A percentile compares a stretch with the other conserved stretches of the same genome.
Conservation (phyloP, 2,888 invertebrate species). For the Aphrophora alni region DNA sequence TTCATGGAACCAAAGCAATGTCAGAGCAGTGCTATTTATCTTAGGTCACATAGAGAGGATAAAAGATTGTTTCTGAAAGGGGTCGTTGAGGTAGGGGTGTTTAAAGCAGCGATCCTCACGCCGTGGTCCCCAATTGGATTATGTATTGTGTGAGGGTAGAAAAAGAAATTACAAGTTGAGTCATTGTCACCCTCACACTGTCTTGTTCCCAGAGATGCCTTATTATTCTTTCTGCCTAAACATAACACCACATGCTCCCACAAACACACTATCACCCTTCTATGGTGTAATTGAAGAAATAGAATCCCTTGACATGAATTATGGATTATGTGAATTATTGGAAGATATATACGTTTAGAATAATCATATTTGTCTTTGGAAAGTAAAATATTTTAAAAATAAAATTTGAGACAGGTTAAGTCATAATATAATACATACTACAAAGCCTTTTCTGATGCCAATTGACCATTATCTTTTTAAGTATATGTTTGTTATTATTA, state of each 20-base stretch:
- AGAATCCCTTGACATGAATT: slow-evolving; percentile 2
- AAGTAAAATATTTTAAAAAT: too few relatives aligned
- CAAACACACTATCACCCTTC: background rate
- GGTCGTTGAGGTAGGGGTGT: slow-evolving; percentile 4
- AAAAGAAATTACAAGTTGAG: slow-evolving; percentile 1
- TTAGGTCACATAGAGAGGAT: slow-evolving; percentile 5
- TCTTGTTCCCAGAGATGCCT: slow-evolving; percentile 6
- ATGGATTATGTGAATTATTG: background rate
- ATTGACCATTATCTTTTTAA: too few relatives aligned
- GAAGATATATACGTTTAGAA: background rate
- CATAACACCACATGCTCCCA: slow-evolving; percentile 5
- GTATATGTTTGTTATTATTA: too few relatives aligned
- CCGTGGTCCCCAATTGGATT: background rate
- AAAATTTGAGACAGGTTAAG: too few relatives aligned
- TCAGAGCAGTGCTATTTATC: background rate
- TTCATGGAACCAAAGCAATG: background rate
- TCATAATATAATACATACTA: too few relatives aligned
- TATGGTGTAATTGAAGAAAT: background rate
- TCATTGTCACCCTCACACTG: background rate
- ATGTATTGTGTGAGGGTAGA: slow-evolving; percentile 2
- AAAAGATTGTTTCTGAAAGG: slow-evolving; percentile 9
- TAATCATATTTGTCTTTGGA: too few relatives aligned
- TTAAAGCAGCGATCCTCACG: background rate
- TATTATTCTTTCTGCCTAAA: slow-evolving; percentile 9
- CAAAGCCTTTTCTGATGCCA: too few relatives aligned